phyloP scores from a whole-genome alignment of 2,888 invertebrate species.

The Luperina testacea region DNA sequence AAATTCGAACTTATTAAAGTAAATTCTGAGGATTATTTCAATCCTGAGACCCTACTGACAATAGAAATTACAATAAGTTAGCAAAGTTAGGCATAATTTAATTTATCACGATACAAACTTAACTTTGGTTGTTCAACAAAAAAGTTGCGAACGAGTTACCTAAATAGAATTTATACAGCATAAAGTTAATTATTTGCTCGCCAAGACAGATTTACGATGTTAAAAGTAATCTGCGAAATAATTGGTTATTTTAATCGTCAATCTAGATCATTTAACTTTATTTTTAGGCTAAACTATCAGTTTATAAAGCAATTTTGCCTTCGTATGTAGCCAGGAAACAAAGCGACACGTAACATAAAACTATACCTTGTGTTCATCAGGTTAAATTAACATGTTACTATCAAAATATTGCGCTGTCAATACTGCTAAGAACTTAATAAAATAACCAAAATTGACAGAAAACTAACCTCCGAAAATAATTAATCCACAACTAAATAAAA shows the following conservation, averaged over 20 bases:
- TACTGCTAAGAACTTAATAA: background rate
- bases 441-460: background rate
- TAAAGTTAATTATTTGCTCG: conserved; percentile 53
- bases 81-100: conserved; percentile 55
- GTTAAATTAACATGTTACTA: background rate
- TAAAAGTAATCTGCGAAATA: conserved; percentile 1
- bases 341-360: background rate
- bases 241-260: background rate
- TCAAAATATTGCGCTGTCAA: background rate
- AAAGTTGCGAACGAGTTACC: conserved; percentile 57
- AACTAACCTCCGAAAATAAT: no score
- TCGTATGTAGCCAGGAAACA: background rate
- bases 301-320: background rate
- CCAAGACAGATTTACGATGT: conserved; percentile 26
- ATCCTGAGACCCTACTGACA: conserved; percentile 39
- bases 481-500: background rate
- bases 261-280: background rate
- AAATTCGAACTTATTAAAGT: conserved; percentile 31
- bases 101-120: conserved; percentile 41
- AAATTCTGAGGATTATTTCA: conserved; percentile 43
- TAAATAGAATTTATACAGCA: conserved; percentile 52
- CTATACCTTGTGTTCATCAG: background rate
- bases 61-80: conserved; percentile 59
- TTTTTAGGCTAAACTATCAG: background rate
- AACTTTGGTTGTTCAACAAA: conserved; percentile 50